Percentiles rank a stretch among this genome's conserved stretches.
These are phyloP conservation scores for Caranx ignobilis DNA, from an alignment of 2,113 vertebrate genomes.

Conservation along the genomic window DNA sequence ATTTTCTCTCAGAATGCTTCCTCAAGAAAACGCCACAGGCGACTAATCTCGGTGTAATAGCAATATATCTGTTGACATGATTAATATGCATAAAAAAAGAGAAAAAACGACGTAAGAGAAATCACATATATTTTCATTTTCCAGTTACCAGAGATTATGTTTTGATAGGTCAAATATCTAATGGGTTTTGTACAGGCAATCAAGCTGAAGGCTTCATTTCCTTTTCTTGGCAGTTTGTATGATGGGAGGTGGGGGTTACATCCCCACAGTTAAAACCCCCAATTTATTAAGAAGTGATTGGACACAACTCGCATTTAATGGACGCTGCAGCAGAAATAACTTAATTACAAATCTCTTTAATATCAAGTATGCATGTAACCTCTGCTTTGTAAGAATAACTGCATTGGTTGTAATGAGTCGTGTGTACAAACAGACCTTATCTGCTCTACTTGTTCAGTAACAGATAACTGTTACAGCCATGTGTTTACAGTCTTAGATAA, in stretches of 20 bases:
- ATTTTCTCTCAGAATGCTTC: conserved; percentile 72
- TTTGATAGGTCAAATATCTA: conserved; percentile 71
- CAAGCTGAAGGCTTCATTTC: conserved; percentile 54
- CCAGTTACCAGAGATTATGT: conserved; percentile 53
- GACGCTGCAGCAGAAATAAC: conserved; percentile 8
- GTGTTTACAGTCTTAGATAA: conserved; percentile 40
- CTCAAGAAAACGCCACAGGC: conserved; percentile 69
- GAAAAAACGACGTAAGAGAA: background rate
- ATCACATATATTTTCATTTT: conserved; percentile 57
- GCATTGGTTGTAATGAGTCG: background rate
- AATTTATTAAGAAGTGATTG: conserved; percentile 21
- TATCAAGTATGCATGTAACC: background rate
- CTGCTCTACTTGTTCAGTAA: conserved; percentile 9
- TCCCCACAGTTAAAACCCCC: conserved; percentile 16
- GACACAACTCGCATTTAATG: conserved; percentile 7
- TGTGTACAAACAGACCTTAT: conserved; percentile 13
- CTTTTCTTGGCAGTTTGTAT: conserved; percentile 49
- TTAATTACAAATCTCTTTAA: conserved; percentile 13
- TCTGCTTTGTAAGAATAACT: conserved; percentile 9
- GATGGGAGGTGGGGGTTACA: conserved; percentile 27
- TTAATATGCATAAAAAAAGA: conserved; percentile 62
- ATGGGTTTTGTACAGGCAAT: conserved; percentile 67
- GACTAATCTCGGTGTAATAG: conserved; percentile 65
- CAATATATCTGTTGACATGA: conserved; percentile 68
- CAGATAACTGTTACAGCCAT: conserved; percentile 20